These are phyloP conservation scores for Linurgus olivaceus DNA, from an alignment of 2,797 vertebrate genomes.

Conservation along the genomic window DNA sequence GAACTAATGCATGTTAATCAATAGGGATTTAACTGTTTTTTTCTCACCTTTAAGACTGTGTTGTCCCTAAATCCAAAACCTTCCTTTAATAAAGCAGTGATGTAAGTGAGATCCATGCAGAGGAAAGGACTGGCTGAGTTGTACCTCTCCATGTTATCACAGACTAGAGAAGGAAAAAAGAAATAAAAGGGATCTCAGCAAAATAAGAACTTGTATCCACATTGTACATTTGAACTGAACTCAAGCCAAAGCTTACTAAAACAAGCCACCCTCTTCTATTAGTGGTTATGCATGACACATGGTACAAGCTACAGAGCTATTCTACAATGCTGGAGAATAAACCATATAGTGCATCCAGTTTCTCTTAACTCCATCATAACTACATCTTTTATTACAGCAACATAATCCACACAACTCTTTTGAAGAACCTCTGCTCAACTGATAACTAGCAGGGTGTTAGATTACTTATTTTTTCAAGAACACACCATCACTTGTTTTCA, in stretches of 20 bases:
- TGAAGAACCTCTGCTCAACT: neutral
- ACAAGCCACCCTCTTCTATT: neutral
- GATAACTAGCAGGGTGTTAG: neutral
- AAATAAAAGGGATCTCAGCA: neutral
- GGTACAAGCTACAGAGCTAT: neutral
- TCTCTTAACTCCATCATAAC: neutral
- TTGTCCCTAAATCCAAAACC: constrained; percentile 94
- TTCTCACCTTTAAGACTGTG: constrained; percentile 89
- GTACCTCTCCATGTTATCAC: constrained; percentile 92
- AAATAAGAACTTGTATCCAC: neutral
- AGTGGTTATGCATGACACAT: neutral
- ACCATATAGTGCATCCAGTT: neutral
- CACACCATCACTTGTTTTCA: neutral
- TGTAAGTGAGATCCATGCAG: constrained; percentile 98
- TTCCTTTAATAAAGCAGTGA: constrained; percentile 93
- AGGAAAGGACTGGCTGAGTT: constrained; percentile 91
- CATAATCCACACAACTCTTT: neutral
- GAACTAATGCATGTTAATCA: neutral
- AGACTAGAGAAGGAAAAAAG: constrained; percentile 77
- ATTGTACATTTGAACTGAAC: neutral
- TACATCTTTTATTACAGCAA: neutral
- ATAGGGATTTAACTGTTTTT: neutral
- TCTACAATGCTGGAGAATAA: neutral
- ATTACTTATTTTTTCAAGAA: neutral
- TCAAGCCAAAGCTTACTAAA: neutral